Conservation (phyloP, 2,888 invertebrate genomes). For the Chaetogeoica ovagalla region DNA sequence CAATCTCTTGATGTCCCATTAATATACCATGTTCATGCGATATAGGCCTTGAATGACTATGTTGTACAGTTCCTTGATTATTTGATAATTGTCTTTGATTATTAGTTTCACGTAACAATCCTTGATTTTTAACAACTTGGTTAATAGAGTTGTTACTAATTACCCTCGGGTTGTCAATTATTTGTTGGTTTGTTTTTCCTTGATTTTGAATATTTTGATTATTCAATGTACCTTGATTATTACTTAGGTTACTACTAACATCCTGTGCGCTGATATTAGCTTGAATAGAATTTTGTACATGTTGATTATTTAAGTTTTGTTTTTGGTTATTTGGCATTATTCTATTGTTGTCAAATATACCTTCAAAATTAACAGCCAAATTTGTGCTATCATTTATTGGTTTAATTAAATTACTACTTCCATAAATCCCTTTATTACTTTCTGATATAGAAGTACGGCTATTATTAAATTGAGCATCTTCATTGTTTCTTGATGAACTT, state of each 20-base stretch:
- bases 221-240: constrained; percentile 26
- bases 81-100: constrained; percentile 31
- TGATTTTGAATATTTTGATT: constrained; percentile 28
- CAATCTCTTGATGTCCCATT: constrained; percentile 16
- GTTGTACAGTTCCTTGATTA: constrained; percentile 13
- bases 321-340: constrained; percentile 36
- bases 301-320: constrained; percentile 22
- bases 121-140: constrained; percentile 10
- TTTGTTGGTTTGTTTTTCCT: constrained; percentile 22
- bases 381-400: constrained; percentile 15
- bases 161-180: constrained; percentile 31
- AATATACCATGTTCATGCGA: constrained; percentile 19
- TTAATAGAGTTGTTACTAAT: constrained; percentile 27
- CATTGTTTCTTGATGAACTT: constrained; percentile 22
- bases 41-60: constrained; percentile 11
- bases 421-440: constrained; percentile 43
- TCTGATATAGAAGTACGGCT: constrained; percentile 27
- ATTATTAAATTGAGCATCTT: constrained; percentile 32
- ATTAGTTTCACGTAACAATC: constrained; percentile 26
- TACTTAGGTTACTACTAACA: constrained; percentile 24
- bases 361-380: constrained; percentile 37
- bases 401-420: constrained; percentile 26
- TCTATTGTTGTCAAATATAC: constrained; percentile 40
- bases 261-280: constrained; percentile 21
- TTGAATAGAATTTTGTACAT: constrained; percentile 21